These are phyloP conservation scores for Babyrousa celebensis DNA, from an alignment of 2,797 vertebrate species.

Conservation along the genomic window DNA sequence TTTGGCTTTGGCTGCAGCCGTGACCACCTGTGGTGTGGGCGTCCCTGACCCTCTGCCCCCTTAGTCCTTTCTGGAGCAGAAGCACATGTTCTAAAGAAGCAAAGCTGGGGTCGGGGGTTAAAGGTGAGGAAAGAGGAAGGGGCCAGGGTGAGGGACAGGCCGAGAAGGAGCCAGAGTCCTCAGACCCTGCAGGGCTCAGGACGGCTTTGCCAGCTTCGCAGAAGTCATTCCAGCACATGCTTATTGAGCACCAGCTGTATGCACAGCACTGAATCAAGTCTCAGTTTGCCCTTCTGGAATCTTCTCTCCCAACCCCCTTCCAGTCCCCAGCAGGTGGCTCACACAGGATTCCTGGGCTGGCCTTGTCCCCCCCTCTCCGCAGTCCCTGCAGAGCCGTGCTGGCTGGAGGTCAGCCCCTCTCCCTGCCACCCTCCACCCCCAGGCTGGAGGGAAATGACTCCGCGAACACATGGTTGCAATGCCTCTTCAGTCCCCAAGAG, in stretches of 20 bases:
- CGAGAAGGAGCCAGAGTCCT: neutral
- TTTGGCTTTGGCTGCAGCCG: neutral
- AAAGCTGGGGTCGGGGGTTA: neutral
- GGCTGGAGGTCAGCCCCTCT: neutral
- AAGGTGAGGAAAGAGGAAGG: neutral
- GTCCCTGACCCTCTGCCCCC: neutral
- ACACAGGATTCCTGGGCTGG: too few species aligned
- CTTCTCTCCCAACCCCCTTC: neutral
- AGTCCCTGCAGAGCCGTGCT: neutral
- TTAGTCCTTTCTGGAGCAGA: neutral
- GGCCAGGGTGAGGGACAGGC: neutral
- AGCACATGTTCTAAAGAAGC: neutral
- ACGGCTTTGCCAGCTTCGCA: neutral
- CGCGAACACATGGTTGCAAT: conserved; percentile 77
- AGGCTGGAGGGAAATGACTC: neutral
- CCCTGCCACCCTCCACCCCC: neutral
- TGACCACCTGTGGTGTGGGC: neutral
- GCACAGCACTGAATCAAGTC: neutral
- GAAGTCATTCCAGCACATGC: neutral
- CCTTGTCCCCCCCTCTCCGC: neutral
- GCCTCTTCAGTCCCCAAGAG: conserved; percentile 75
- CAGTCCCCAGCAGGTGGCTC: neutral
- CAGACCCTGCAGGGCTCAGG: neutral
- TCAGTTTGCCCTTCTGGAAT: neutral
- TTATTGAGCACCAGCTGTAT: neutral